Base-by-base conservation (phyloP, 2,888 invertebrate species). In the Athalia rosae region DNA sequence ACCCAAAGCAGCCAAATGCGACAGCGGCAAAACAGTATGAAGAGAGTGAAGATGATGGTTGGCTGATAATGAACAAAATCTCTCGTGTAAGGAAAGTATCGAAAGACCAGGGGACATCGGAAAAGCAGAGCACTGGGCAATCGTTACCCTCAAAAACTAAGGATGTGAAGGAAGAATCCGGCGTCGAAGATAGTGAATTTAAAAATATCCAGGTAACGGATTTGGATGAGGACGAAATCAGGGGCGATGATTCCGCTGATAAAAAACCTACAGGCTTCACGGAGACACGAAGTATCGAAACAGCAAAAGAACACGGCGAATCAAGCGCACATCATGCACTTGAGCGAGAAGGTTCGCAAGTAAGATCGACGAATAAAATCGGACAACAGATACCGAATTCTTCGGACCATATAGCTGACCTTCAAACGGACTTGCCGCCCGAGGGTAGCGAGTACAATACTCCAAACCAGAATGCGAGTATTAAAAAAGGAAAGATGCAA, bases 151-250 rank as follows among this genome's bases (percentile, higher is more conserved):
- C 81, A 28, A 81, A 80, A 41, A 78, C n/a, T 79, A 15, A 82
- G 74, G 61, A 74, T 50, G 59, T 41, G 78, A 63, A 61, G 77
- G 71, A 79, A 62, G 77, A 45, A 59, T 9, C 8, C 8, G 45
- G 41, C 9, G 45, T 53, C 13, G 64, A 62, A 9, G 45, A 66
- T 15, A 15, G 71, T 28, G 71, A 77, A 67, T 67, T 47, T n/a
- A 64, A 79, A 7, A 81, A 80, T 13, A 61, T 84, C 0, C 86
- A 85, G 56, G 81, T 85, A 4, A 86, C 84, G 9, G 84, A 86
- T 80, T 78, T 84, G 9, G 85, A 85, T 69, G 86, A 87, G 9
- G 85, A 84, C 53, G 80, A 82, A 8, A 41, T 66, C 3, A 80
- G 77, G 76, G 41, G 45, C 7, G 71, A 71, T 3, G 15, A 76